Base-by-base conservation (phyloP, 2,888 invertebrate species). In the Ceriagrion tenellum region DNA sequence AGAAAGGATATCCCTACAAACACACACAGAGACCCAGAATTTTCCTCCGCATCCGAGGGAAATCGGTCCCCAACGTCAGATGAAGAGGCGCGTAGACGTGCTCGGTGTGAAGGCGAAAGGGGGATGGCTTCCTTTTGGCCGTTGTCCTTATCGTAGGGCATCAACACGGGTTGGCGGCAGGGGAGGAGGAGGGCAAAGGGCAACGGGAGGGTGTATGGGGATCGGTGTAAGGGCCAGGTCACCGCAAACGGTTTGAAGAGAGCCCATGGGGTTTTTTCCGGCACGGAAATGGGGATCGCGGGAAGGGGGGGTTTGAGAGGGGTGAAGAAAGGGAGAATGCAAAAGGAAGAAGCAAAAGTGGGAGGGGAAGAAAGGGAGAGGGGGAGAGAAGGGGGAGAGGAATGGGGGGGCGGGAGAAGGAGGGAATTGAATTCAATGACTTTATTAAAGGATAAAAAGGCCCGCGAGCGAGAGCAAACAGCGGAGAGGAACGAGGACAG, bases 211-310 rank as follows among this genome's bases (percentile, higher is more conserved):
- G n/a, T 6, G 23, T 4, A 23, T 4, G 23, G 23, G 63, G 23
- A 23, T 4, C 20, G 23, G 26, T 3, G 26, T 1, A 69, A 69
- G 69, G 69, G 69, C 26, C 69, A 69, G 26, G 69, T 20, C 69
- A 69, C 23, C 69, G 69, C 69, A 69, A 69, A 69, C 69, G 69
- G 69, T 69, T 69, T 69, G 69, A 69, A 69, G 69, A 69, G 69
- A 69, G 69, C 69, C 69, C 69, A 26, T 23, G 69, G 69, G 69
- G 69, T 8, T 69, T 8, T 69, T 69, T 23, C n/a, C 26, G 12
- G n/a, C 26, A 26, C 23, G 69, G 69, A 69, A 69, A 69, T 69
- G 69, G 12, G 0, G 18, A 69, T 26, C 2, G 59, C n/a, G n/a
- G n/a, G n/a, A n/a, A n/a, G 47, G 40, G 13, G 40, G 47, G 16